A percentile compares a stretch with the other conserved stretches of the same genome.
Evolutionary conservation across 2,113 vertebrate species (phyloP).

Genomic region (Rhinichthys klamathensis): DNA sequence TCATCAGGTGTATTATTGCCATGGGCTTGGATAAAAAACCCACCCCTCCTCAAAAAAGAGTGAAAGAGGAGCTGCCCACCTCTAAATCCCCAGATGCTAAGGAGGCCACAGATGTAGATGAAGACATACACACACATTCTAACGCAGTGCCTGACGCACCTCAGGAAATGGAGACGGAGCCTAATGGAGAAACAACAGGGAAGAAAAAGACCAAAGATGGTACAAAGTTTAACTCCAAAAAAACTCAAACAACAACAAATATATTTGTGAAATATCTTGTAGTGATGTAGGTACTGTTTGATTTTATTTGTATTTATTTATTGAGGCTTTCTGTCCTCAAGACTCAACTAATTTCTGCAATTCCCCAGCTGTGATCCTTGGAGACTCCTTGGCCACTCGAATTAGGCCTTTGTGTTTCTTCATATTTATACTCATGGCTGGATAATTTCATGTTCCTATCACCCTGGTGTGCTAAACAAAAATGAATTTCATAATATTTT

Average conservation of each 20-base stretch:
- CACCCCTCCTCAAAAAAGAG: conserved; percentile 74
- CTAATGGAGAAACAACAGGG: conserved; percentile 41
- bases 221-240: conserved; percentile 52
- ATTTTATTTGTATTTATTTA: too few relatives aligned
- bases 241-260: neutral
- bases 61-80: conserved; percentile 63
- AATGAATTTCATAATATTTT: too few relatives aligned
- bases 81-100: conserved; percentile 45
- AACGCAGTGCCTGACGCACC: conserved; percentile 43
- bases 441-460: neutral
- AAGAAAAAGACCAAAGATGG: conserved; percentile 72
- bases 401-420: neutral
- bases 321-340: neutral
- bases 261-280: too few relatives aligned
- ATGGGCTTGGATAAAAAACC: conserved; percentile 88
- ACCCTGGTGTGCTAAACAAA: neutral
- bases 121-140: conserved; percentile 34
- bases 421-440: neutral
- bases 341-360: neutral
- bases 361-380: neutral
- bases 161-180: conserved; percentile 47
- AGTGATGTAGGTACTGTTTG: too few relatives aligned
- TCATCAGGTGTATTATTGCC: conserved; percentile 85
- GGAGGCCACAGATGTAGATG: conserved; percentile 50
- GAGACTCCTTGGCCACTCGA: too few relatives aligned